phyloP scores from a whole-genome alignment of 2,888 invertebrate species.

The Aleiodes testaceus region DNA sequence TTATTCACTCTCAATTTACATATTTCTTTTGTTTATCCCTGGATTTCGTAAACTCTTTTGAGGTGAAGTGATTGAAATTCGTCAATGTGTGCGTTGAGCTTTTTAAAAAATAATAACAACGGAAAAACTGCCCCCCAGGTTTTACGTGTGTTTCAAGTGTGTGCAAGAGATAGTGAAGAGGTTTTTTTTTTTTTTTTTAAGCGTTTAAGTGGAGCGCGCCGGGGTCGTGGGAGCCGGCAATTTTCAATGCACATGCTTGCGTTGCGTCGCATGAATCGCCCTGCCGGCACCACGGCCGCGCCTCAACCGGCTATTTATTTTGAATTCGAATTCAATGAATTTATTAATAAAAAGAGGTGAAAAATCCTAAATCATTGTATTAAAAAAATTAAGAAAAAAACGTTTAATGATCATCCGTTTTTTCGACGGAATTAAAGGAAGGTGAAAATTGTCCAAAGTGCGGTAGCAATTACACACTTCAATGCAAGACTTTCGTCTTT shows the following conservation, averaged over 20 bases:
- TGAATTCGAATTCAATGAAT: background rate
- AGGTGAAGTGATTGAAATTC: background rate
- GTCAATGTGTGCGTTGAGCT: background rate
- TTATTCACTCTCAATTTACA: too few species aligned
- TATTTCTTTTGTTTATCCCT: background rate
- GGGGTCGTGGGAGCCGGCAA: constrained; percentile 55
- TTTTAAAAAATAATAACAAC: background rate
- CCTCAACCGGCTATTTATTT: constrained; percentile 41
- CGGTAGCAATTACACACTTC: background rate
- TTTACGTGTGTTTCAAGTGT: constrained; percentile 16
- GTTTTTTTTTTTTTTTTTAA: constrained; percentile 10
- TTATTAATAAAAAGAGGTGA: too few species aligned
- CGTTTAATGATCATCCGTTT: too few species aligned
- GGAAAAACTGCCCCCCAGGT: background rate
- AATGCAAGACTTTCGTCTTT: background rate
- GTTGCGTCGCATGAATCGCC: constrained; percentile 37
- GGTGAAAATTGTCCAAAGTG: background rate
- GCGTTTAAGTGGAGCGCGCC: constrained; percentile 50
- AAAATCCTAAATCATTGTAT: too few species aligned
- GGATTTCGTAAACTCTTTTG: background rate
- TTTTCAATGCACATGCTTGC: constrained; percentile 51
- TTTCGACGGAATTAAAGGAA: background rate
- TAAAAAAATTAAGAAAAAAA: too few species aligned
- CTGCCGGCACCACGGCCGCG: constrained; percentile 48
- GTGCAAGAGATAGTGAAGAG: constrained; percentile 10